phyloP scores from a whole-genome alignment of 2,113 vertebrate species.

The Hydropotes inermis region DNA sequence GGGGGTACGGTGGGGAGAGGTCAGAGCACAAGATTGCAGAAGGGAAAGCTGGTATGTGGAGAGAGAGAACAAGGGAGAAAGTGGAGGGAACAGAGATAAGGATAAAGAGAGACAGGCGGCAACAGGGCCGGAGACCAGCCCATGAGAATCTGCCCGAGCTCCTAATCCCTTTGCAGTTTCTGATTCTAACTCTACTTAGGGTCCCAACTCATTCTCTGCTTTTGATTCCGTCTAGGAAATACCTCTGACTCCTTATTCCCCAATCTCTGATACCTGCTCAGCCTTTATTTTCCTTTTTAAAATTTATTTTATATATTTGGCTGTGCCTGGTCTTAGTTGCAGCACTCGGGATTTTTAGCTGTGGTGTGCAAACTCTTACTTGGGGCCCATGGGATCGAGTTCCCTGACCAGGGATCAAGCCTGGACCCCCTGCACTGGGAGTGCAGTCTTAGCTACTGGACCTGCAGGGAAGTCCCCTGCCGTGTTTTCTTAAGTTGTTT shows the following conservation, averaged over 20 bases:
- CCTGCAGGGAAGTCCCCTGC: rapidly evolving
- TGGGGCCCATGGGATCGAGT: background rate
- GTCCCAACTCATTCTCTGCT: background rate
- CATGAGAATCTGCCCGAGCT: rapidly evolving
- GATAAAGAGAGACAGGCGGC: background rate
- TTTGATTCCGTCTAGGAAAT: background rate
- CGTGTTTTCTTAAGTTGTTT: background rate
- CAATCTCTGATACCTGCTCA: background rate
- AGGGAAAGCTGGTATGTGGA: background rate
- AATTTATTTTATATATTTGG: background rate
- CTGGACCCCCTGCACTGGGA: background rate
- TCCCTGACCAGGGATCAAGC: background rate
- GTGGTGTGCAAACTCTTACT: background rate
- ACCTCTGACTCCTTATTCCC: background rate
- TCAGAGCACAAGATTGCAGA: rapidly evolving
- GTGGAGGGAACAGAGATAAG: background rate
- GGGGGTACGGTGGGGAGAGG: too few relatives aligned
- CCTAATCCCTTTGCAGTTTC: background rate
- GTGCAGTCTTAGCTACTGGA: background rate
- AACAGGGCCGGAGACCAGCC: background rate
- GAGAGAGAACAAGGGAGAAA: background rate
- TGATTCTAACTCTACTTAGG: background rate
- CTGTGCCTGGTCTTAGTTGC: background rate
- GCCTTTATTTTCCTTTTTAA: background rate
- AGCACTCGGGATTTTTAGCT: background rate